phyloP scores from a whole-genome alignment of 2,888 invertebrate species.

The Pandemis heparana region DNA sequence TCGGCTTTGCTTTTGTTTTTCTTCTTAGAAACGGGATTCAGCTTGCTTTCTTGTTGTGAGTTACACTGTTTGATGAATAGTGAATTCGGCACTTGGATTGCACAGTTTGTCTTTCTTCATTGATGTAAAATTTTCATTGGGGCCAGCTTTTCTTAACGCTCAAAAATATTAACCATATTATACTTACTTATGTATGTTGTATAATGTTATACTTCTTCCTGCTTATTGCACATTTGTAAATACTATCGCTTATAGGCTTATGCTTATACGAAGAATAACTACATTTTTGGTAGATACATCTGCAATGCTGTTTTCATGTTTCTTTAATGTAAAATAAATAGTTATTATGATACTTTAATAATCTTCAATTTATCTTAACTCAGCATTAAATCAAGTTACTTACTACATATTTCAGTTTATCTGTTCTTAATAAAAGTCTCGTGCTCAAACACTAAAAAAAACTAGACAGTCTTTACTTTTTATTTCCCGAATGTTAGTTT shows the following conservation, averaged over 20 bases:
- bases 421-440: background rate
- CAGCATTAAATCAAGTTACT: background rate
- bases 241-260: background rate
- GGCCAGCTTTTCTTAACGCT: no score
- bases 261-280: background rate
- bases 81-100: background rate
- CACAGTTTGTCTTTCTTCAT: background rate
- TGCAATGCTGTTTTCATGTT: background rate
- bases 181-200: background rate
- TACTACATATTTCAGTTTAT: background rate
- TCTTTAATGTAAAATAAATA: background rate
- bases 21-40: conserved; percentile 51
- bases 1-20: conserved; percentile 50
- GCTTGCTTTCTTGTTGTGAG: conserved; percentile 29
- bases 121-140: no score
- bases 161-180: no score
- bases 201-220: no score
- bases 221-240: background rate
- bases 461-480: background rate
- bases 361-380: background rate
- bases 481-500: background rate
- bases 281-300: background rate
- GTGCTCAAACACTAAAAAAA: background rate
- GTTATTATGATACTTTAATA: background rate
- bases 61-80: conserved; percentile 23